These are phyloP conservation scores for Dasyornis broadbenti DNA, from an alignment of 2,113 vertebrate species.

Conservation along the genomic window DNA sequence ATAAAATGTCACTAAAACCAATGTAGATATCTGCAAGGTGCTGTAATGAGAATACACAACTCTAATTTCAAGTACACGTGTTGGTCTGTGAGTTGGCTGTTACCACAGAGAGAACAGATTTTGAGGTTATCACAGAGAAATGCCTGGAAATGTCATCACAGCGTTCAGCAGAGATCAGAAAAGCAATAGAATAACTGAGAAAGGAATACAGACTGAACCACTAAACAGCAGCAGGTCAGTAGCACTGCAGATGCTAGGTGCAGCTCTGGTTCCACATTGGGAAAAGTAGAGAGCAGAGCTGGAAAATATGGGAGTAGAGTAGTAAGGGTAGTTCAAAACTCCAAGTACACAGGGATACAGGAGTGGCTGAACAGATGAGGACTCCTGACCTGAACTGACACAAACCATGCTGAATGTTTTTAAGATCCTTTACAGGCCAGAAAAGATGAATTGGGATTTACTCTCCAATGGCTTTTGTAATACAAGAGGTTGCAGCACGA, in stretches of 20 bases:
- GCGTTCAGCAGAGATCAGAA: background rate
- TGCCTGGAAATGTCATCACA: conserved; percentile 21
- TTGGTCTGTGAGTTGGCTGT: background rate
- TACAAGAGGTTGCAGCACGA: background rate
- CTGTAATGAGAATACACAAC: background rate
- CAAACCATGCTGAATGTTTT: background rate
- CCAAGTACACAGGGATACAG: background rate
- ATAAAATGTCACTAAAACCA: background rate
- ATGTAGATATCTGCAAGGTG: background rate
- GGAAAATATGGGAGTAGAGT: background rate
- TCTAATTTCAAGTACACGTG: background rate
- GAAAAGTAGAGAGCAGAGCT: background rate
- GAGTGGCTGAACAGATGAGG: background rate
- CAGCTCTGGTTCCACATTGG: background rate
- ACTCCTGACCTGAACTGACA: background rate
- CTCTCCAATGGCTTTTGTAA: background rate
- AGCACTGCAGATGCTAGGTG: background rate
- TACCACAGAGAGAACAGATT: background rate
- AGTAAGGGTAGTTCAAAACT: background rate
- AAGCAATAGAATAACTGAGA: background rate
- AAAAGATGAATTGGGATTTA: background rate
- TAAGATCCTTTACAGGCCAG: background rate
- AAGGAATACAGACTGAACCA: background rate
- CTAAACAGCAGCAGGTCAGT: background rate
- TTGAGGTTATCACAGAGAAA: conserved; percentile 7